These are phyloP conservation scores for Mesocentrotus franciscanus DNA, from an alignment of 53 echinoderm and acorn worm species.

Conservation along the genomic window DNA sequence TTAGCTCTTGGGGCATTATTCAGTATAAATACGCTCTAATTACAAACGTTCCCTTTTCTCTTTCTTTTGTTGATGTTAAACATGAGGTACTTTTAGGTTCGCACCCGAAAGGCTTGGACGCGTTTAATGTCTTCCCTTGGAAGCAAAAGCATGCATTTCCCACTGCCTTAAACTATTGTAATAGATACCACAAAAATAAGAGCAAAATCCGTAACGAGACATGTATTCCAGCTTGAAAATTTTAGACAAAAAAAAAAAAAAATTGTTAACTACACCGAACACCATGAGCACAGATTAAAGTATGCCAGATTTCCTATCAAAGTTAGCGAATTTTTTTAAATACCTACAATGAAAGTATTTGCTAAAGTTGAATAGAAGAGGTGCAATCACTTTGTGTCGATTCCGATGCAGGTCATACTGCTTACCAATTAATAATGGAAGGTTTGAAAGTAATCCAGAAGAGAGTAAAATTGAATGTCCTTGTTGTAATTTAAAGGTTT, in stretches of 20 bases:
- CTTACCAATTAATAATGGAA: no score
- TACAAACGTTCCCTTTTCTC: neutral
- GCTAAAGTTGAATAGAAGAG: no score
- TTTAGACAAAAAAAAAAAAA: neutral
- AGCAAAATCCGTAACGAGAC: neutral
- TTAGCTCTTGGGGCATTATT: neutral
- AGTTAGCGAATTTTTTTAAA: no score
- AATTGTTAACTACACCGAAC: neutral
- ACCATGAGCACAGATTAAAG: no score
- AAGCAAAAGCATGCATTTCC: neutral
- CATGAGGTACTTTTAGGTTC: neutral
- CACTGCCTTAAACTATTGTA: neutral
- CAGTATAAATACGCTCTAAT: slow-evolving; percentile 53
- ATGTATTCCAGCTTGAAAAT: neutral
- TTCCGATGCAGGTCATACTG: no score
- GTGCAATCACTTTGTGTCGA: no score
- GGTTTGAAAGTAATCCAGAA: no score
- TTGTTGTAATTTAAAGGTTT: no score
- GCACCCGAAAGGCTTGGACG: neutral
- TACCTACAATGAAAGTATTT: no score
- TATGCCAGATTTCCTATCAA: no score
- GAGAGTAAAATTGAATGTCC: no score
- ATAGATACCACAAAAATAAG: neutral
- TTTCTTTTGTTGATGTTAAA: neutral
- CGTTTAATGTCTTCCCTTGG: neutral